phyloP scores from a whole-genome alignment of 2,888 invertebrate genomes.

The Amphipoea oculea region DNA sequence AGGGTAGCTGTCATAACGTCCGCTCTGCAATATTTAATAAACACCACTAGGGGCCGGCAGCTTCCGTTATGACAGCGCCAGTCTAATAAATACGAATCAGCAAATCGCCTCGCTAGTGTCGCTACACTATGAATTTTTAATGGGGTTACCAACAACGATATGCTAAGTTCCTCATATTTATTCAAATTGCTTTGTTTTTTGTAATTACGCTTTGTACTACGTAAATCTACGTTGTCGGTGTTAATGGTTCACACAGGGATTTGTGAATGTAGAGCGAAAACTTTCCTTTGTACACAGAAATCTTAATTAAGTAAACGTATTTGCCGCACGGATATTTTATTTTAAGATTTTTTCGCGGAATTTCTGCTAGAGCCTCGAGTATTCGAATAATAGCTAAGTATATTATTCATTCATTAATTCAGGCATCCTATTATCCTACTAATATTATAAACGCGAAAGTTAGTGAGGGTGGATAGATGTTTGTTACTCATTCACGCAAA shows the following conservation, averaged over 20 bases:
- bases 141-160: conserved; percentile 69
- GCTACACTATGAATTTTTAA: conserved; percentile 81
- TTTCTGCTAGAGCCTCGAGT: background rate
- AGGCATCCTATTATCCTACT: background rate
- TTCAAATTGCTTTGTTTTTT: conserved; percentile 75
- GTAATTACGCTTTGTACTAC: conserved; percentile 65
- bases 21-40: no score
- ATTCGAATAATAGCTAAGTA: background rate
- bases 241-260: conserved; percentile 47
- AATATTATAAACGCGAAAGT: no score
- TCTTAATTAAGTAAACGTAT: conserved; percentile 21
- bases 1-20: no score
- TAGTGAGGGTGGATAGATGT: no score
- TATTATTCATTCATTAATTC: background rate
- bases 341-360: background rate
- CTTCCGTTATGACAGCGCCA: no score
- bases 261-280: conserved; percentile 59
- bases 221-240: conserved; percentile 43
- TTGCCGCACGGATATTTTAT: background rate
- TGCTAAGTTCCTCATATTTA: conserved; percentile 78
- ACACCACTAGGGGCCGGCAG: no score
- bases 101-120: no score
- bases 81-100: no score
- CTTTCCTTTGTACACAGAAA: conserved; percentile 18
- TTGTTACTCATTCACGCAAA: no score